Conservation (phyloP, 2,888 invertebrate species). For the Adelognathus sp. region DNA sequence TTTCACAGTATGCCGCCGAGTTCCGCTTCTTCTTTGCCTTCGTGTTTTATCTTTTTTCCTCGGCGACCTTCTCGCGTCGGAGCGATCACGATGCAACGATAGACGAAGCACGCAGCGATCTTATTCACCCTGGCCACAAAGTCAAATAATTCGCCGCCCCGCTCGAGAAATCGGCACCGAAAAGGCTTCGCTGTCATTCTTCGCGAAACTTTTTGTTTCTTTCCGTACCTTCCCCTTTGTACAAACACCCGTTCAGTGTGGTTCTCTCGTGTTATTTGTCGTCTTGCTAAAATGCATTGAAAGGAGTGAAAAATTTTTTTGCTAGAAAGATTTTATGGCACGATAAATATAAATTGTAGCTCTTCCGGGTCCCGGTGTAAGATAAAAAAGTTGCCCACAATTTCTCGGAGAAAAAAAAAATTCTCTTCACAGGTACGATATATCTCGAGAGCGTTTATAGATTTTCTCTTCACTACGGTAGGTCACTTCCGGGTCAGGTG, state of each 20-base stretch:
- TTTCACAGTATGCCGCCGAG: slow-evolving; percentile 9
- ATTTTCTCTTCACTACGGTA: slow-evolving; percentile 13
- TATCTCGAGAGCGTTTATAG: not conserved
- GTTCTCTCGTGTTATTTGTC: no score
- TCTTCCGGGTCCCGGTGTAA: no score
- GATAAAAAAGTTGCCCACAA: no score
- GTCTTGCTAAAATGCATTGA: no score
- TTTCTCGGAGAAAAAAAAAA: not conserved
- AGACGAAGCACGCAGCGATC: slow-evolving; percentile 33
- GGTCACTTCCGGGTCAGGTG: slow-evolving; percentile 50
- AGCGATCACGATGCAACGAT: slow-evolving; percentile 45
- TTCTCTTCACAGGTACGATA: not conserved
- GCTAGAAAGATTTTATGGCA: no score
- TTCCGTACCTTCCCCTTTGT: no score
- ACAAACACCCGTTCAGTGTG: no score
- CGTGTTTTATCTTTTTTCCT: not conserved
- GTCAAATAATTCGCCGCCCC: slow-evolving; percentile 12
- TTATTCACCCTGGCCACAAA: slow-evolving; percentile 11
- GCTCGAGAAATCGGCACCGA: not conserved
- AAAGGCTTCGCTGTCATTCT: not conserved
- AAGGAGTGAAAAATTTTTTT: no score
- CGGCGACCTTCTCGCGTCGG: slow-evolving; percentile 6
- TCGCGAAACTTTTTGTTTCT: not conserved
- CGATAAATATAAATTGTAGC: no score
- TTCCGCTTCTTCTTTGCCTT: slow-evolving; percentile 63